These are phyloP conservation scores for Gadopsis marmoratus DNA, from an alignment of 2,797 vertebrate genomes.

Conservation along the genomic window DNA sequence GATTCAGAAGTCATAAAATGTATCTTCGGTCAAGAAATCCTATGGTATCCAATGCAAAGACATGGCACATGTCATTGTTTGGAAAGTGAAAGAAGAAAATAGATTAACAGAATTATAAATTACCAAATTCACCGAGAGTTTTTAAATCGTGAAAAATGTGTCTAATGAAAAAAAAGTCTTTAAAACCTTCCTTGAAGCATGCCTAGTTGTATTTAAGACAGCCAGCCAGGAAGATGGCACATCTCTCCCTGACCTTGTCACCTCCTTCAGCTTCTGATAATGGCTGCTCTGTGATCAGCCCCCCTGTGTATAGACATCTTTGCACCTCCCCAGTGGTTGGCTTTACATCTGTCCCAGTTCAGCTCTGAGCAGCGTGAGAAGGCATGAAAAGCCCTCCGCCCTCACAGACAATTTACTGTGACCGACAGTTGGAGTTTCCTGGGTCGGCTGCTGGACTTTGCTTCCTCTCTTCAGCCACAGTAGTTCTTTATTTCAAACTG, in stretches of 20 bases:
- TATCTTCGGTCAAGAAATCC: neutral
- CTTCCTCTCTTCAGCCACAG: slow-evolving; percentile 5
- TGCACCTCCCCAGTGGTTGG: slow-evolving; percentile 40
- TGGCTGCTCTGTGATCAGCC: slow-evolving; percentile 61
- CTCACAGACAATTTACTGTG: slow-evolving; percentile 48
- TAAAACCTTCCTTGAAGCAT: slow-evolving; percentile 12
- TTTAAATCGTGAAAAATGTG: neutral
- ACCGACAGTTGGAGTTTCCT: slow-evolving; percentile 35
- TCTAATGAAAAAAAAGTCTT: neutral
- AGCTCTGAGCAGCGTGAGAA: slow-evolving; percentile 42
- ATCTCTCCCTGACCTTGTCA: slow-evolving; percentile 61
- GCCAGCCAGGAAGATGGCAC: slow-evolving; percentile 25
- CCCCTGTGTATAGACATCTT: slow-evolving; percentile 58
- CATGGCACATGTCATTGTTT: neutral
- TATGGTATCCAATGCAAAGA: neutral
- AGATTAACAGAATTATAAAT: neutral
- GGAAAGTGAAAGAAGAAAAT: neutral
- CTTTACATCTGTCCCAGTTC: slow-evolving; percentile 61
- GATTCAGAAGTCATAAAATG: slow-evolving; percentile 1
- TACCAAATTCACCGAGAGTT: neutral
- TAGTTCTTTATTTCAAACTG: slow-evolving; percentile 15
- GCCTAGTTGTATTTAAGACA: slow-evolving; percentile 28
- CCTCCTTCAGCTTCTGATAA: slow-evolving; percentile 57
- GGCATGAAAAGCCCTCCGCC: slow-evolving; percentile 35
- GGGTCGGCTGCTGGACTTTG: slow-evolving; percentile 22